Conservation (phyloP, 2,888 invertebrate genomes). For the Philaethria dido region DNA sequence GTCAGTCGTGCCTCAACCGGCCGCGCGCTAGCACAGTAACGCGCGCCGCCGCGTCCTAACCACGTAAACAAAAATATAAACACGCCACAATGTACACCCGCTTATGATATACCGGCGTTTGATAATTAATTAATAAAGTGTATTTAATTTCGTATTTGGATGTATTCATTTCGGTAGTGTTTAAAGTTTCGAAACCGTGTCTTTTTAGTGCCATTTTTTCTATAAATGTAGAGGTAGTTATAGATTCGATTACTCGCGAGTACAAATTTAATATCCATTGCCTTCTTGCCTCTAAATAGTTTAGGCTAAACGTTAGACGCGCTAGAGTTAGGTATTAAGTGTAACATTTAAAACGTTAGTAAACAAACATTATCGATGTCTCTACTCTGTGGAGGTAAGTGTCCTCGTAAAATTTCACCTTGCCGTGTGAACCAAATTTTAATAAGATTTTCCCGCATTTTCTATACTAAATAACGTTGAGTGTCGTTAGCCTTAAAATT, state of each 20-base stretch:
- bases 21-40: conserved; percentile 47
- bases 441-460: conserved; percentile 35
- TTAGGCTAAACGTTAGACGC: conserved; percentile 67
- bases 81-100: conserved; percentile 63
- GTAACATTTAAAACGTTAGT: conserved; percentile 51
- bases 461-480: conserved; percentile 1
- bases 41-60: conserved; percentile 51
- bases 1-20: conserved; percentile 52
- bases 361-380: conserved; percentile 67
- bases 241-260: conserved; percentile 73
- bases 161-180: conserved; percentile 71
- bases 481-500: conserved; percentile 28
- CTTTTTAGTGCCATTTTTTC: conserved; percentile 81
- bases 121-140: conserved; percentile 48
- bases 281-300: conserved; percentile 74
- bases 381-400: conserved; percentile 80
- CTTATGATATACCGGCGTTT: conserved; percentile 61
- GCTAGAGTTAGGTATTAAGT: conserved; percentile 60
- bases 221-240: conserved; percentile 55
- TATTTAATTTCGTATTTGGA: conserved; percentile 71
- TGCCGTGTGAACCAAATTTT: conserved; percentile 46
- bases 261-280: conserved; percentile 79
- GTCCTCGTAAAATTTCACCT: conserved; percentile 45
- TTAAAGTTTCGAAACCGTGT: conserved; percentile 65
- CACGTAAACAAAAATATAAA: conserved; percentile 72